These are phyloP conservation scores for Hippasteria phrygiana DNA, from an alignment of 53 echinoderm and acorn worm genomes.

Conservation along the genomic window DNA sequence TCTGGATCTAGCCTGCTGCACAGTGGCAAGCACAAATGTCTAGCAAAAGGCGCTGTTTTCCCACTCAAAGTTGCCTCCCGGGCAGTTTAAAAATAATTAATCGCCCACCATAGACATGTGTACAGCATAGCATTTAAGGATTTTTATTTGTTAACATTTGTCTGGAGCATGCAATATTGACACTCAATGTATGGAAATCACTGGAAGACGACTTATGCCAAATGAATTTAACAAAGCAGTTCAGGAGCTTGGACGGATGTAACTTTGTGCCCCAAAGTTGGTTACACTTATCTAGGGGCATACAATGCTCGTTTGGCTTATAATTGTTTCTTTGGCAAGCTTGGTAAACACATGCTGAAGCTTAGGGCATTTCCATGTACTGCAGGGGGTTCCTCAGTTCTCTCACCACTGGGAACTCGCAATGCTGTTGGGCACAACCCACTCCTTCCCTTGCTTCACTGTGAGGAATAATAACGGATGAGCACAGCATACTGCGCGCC, in stretches of 20 bases:
- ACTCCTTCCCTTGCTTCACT: not conserved
- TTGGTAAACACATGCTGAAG: not conserved
- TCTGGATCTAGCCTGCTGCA: not conserved
- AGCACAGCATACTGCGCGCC: not conserved
- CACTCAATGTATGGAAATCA: too few relatives aligned
- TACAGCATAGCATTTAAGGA: not conserved
- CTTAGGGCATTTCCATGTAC: not conserved
- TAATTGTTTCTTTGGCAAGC: too few relatives aligned
- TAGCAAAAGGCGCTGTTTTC: not conserved
- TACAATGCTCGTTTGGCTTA: too few relatives aligned
- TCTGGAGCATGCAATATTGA: too few relatives aligned
- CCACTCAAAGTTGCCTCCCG: not conserved
- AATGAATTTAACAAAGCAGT: too few relatives aligned
- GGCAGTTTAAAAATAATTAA: not conserved
- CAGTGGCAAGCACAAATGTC: not conserved
- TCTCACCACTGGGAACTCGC: not conserved
- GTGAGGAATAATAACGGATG: not conserved
- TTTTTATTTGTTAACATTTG: too few relatives aligned
- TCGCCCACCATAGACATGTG: not conserved
- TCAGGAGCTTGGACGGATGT: too few relatives aligned
- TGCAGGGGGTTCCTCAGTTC: not conserved
- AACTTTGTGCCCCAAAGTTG: too few relatives aligned
- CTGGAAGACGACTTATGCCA: too few relatives aligned
- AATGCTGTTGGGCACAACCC: too few relatives aligned
- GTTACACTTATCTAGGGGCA: too few relatives aligned